Conservation (phyloP, 1,140 invertebrate species). For the Drosophila bocki region DNA sequence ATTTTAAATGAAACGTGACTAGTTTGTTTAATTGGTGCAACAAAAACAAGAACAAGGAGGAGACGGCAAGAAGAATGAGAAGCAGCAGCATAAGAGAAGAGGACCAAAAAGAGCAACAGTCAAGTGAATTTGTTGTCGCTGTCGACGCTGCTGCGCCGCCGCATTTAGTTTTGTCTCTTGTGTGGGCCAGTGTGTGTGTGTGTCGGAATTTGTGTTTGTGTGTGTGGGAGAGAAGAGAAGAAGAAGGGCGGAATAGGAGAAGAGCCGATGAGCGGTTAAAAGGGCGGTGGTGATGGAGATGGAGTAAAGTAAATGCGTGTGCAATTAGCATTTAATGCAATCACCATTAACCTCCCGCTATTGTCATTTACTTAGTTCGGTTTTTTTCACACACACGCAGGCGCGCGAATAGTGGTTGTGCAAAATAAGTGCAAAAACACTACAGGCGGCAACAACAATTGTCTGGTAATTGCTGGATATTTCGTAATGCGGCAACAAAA, state of each 20-base stretch:
- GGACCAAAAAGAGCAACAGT: constrained; percentile 55
- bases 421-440: constrained; percentile 46
- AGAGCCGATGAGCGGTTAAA: constrained; percentile 13
- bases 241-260: constrained; percentile 51
- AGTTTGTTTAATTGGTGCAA: constrained; percentile 74
- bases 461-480: constrained; percentile 70
- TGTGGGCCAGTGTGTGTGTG: constrained; percentile 22
- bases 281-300: not conserved
- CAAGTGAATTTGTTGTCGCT: constrained; percentile 70
- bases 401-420: constrained; percentile 17
- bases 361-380: constrained; percentile 26
- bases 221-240: constrained; percentile 19
- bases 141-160: constrained; percentile 57
- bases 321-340: constrained; percentile 78
- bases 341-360: constrained; percentile 57
- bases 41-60: constrained; percentile 20
- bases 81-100: constrained; percentile 27
- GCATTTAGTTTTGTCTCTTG: constrained; percentile 33
- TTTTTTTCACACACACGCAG: constrained; percentile 17
- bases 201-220: constrained; percentile 25
- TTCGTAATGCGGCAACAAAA: constrained; percentile 66
- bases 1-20: constrained; percentile 67
- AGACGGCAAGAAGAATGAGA: constrained; percentile 19
- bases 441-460: constrained; percentile 52
- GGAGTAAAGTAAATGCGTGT: constrained; percentile 64